A percentile compares a stretch with the other conserved stretches of the same genome.
Conservation (phyloP, 2,113 vertebrate species). For the Phycodurus eques region DNA sequence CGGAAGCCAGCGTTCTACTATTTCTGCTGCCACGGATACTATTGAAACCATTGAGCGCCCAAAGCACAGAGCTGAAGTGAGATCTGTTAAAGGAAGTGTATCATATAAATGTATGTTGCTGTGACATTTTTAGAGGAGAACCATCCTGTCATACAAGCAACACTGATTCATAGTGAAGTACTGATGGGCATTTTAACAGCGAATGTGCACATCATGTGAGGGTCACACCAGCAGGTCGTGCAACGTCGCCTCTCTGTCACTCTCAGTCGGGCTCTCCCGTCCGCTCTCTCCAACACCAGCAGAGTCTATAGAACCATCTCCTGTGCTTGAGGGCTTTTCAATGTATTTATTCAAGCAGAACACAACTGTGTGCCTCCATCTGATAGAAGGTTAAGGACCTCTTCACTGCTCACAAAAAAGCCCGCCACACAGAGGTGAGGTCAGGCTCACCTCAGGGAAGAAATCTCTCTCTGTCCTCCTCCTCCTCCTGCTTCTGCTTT, state of each 20-base stretch:
- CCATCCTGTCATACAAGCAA: conserved; percentile 59
- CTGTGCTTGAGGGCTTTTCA: conserved; percentile 73
- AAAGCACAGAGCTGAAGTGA: conserved; percentile 37
- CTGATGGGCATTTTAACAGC: conserved; percentile 66
- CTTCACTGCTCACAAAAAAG: conserved; percentile 74
- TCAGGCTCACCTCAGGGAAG: conserved; percentile 70
- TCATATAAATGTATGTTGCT: conserved; percentile 59
- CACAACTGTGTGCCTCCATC: conserved; percentile 75
- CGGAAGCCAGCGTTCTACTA: not conserved
- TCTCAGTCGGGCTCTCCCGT: conserved; percentile 31
- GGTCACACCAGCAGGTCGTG: conserved; percentile 68
- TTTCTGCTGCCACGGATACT: not conserved
- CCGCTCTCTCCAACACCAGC: conserved; percentile 53
- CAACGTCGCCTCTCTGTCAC: conserved; percentile 42
- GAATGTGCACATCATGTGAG: conserved; percentile 68
- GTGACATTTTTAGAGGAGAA: conserved; percentile 56
- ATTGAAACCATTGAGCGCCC: conserved; percentile 35
- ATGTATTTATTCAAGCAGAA: conserved; percentile 75
- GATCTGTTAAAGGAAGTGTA: conserved; percentile 52
- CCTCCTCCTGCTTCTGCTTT: conserved; percentile 49
- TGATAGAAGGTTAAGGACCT: conserved; percentile 80
- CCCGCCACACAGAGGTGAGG: conserved; percentile 68
- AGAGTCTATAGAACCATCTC: conserved; percentile 72
- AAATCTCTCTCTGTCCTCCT: conserved; percentile 73
- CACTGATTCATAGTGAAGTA: conserved; percentile 57